A percentile compares a stretch with the other conserved stretches of the same genome.
Conservation (phyloP, 2,113 vertebrate species). For the Sapayoa aenigma region DNA sequence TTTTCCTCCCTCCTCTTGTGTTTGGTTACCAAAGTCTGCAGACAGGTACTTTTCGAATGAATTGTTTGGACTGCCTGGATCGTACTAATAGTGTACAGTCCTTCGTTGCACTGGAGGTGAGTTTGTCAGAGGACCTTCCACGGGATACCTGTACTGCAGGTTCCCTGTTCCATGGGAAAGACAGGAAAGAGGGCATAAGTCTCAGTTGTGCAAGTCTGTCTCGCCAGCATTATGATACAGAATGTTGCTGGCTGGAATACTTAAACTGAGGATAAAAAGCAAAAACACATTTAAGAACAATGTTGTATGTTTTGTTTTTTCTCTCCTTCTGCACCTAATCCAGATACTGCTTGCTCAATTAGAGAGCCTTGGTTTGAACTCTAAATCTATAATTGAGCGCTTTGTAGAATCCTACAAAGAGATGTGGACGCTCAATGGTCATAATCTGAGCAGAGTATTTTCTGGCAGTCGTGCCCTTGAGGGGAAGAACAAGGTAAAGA, state of each 20-base stretch:
- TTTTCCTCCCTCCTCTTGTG: neutral
- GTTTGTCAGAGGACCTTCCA: neutral
- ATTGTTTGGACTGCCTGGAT: constrained; percentile 80
- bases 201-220: neutral
- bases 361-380: constrained; percentile 73
- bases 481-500: constrained; percentile 79
- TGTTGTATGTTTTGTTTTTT: neutral
- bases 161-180: neutral
- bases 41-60: constrained; percentile 77
- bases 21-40: constrained; percentile 70
- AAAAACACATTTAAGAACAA: neutral
- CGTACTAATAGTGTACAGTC: constrained; percentile 77
- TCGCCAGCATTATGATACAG: neutral
- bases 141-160: neutral
- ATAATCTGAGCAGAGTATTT: constrained; percentile 79
- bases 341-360: constrained; percentile 78
- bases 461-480: constrained; percentile 78
- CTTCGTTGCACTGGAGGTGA: constrained; percentile 78
- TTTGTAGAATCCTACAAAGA: constrained; percentile 78
- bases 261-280: neutral
- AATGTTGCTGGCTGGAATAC: neutral
- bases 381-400: constrained; percentile 74
- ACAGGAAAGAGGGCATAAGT: neutral
- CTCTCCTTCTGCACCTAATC: neutral
- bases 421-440: constrained; percentile 80